Conservation (phyloP, 2,888 invertebrate genomes). For the Dryadula phaetusa region DNA sequence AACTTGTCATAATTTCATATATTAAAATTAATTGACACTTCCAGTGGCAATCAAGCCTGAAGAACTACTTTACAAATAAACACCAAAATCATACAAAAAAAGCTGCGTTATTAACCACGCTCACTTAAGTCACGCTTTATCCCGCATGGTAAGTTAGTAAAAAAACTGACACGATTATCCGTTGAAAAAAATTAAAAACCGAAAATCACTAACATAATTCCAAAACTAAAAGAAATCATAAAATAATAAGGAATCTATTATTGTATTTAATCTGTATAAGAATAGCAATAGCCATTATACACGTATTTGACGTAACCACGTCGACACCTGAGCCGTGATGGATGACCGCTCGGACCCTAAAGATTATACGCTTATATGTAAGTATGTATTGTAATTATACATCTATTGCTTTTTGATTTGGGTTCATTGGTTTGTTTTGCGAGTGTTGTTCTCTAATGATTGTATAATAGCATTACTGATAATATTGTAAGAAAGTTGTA, state of each 20-base stretch:
- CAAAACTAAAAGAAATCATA: no score
- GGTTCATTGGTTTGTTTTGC: slow-evolving; percentile 6
- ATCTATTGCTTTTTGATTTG: slow-evolving; percentile 19
- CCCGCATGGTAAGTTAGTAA: no score
- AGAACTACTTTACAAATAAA: no score
- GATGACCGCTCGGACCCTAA: slow-evolving; percentile 51
- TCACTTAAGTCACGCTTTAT: no score
- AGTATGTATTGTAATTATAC: slow-evolving; percentile 33
- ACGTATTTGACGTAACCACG: slow-evolving; percentile 46
- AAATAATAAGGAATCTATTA: background rate
- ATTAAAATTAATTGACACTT: no score
- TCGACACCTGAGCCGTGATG: slow-evolving; percentile 64
- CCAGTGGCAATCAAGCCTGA: no score
- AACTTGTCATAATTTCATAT: no score
- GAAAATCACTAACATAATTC: no score
- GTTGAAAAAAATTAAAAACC: no score
- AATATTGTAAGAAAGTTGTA: background rate
- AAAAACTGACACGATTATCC: no score
- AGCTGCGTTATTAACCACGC: no score
- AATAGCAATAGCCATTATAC: slow-evolving; percentile 44
- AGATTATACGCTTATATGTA: slow-evolving; percentile 38
- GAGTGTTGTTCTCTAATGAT: background rate
- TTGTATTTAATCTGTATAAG: slow-evolving; percentile 14
- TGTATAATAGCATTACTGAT: background rate
- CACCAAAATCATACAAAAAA: no score